Conservation (phyloP, 92 coral and sea anemone species). For the Porites evermanni region DNA sequence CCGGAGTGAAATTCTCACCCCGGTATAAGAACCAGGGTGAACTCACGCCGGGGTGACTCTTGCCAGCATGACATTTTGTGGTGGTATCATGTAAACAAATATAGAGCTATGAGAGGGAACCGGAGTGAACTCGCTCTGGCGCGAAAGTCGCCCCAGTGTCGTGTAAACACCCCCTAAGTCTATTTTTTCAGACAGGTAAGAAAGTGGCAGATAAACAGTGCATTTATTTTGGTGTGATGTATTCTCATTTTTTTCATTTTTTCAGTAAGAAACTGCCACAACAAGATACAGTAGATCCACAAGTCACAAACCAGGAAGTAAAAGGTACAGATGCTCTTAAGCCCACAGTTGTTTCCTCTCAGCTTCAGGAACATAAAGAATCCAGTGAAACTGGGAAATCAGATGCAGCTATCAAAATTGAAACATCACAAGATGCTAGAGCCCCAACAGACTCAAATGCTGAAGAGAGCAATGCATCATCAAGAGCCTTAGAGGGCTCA, state of each 20-base stretch:
- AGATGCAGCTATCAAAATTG: background rate
- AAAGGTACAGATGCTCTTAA: background rate
- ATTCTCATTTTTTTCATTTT: background rate
- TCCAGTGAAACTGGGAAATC: background rate
- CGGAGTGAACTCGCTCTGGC: too few species aligned
- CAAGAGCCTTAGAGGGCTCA: background rate
- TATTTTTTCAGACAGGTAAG: background rate
- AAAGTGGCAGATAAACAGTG: background rate
- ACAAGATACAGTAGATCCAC: background rate
- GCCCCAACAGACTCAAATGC: background rate
- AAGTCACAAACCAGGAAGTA: background rate
- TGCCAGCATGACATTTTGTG: too few species aligned
- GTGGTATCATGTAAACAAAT: too few species aligned
- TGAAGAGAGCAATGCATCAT: background rate
- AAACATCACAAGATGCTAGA: background rate
- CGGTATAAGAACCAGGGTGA: too few species aligned
- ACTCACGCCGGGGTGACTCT: too few species aligned
- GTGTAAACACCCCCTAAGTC: too few species aligned
- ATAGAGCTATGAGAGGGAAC: too few species aligned
- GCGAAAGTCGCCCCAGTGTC: too few species aligned
- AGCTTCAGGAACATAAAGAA: background rate
- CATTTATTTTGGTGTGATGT: background rate
- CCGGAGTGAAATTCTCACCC: too few species aligned
- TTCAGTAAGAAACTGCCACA: slow-evolving; percentile 10
- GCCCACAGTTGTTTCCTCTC: background rate